Conservation (phyloP, 1,140 invertebrate species). For the Anoplolepis gracilipes region DNA sequence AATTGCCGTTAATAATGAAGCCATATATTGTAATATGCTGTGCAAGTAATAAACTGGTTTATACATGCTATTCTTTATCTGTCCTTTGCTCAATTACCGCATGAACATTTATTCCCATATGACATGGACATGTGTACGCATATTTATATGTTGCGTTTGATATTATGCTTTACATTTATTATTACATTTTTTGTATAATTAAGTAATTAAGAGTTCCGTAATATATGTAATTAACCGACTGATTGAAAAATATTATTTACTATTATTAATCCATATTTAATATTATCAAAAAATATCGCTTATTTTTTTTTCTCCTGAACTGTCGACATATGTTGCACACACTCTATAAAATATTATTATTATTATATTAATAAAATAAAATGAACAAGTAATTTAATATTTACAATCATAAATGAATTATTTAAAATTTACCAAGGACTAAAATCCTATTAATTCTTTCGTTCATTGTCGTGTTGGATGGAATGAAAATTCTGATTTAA, state of each 20-base stretch:
- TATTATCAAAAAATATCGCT: background rate
- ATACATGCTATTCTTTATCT: constrained; percentile 3
- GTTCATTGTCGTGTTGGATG: too few species aligned
- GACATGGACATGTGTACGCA: background rate
- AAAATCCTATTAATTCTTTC: background rate
- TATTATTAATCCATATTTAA: too few species aligned
- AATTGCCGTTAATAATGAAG: background rate
- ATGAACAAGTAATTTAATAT: constrained; percentile 13
- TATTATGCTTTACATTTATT: background rate
- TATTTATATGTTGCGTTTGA: background rate
- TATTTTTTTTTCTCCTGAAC: background rate
- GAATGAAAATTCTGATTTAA: constrained; percentile 25
- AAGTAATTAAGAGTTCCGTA: background rate
- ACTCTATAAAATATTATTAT: background rate
- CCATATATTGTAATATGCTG: background rate
- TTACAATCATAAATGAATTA: constrained; percentile 11
- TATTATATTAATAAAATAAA: background rate
- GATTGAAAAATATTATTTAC: too few species aligned
- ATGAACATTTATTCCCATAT: background rate
- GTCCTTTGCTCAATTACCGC: background rate
- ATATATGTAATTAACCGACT: constrained; percentile 16
- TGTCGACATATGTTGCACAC: background rate
- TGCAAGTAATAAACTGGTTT: background rate
- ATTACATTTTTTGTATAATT: background rate
- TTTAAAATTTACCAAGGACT: background rate